These are phyloP conservation scores for Chitala chitala DNA, from an alignment of 2,113 vertebrate genomes.

Conservation along the genomic window DNA sequence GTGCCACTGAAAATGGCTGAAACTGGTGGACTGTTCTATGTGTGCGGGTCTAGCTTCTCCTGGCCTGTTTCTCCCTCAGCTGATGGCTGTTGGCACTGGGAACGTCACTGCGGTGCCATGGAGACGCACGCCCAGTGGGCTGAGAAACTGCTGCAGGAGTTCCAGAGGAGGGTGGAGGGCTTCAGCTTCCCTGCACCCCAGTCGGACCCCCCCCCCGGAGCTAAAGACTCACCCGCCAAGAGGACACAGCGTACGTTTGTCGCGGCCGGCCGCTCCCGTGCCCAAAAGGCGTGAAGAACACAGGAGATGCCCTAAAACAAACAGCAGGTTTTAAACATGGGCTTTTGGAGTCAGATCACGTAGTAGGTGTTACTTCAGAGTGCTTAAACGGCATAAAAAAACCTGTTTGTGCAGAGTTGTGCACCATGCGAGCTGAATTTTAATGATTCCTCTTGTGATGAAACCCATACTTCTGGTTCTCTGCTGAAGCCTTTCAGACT, in stretches of 20 bases:
- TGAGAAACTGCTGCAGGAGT: slow-evolving; percentile 75
- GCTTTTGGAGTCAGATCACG: not conserved
- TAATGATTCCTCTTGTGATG: not conserved
- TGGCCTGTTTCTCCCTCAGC: slow-evolving; percentile 45
- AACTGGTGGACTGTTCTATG: too few species aligned
- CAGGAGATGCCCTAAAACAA: not conserved
- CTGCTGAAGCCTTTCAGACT: too few species aligned
- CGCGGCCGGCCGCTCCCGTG: too few species aligned
- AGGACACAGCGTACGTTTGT: slow-evolving; percentile 34
- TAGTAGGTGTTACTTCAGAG: not conserved
- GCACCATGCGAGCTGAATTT: not conserved
- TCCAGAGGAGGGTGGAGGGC: slow-evolving; percentile 69
- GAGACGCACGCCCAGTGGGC: slow-evolving; percentile 86
- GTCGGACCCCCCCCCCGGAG: slow-evolving; percentile 31
- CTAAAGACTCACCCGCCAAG: too few species aligned
- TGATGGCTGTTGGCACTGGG: slow-evolving; percentile 86
- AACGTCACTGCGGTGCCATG: slow-evolving; percentile 83
- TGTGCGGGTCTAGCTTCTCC: not conserved
- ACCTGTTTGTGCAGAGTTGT: not conserved
- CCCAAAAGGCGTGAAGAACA: not conserved
- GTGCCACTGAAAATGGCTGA: too few species aligned
- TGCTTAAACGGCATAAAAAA: not conserved
- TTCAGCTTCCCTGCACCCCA: slow-evolving; percentile 51
- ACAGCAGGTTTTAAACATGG: not conserved
- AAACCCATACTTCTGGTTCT: not conserved